Conservation (phyloP, 2,888 invertebrate species). For the Aradus depressus region DNA sequence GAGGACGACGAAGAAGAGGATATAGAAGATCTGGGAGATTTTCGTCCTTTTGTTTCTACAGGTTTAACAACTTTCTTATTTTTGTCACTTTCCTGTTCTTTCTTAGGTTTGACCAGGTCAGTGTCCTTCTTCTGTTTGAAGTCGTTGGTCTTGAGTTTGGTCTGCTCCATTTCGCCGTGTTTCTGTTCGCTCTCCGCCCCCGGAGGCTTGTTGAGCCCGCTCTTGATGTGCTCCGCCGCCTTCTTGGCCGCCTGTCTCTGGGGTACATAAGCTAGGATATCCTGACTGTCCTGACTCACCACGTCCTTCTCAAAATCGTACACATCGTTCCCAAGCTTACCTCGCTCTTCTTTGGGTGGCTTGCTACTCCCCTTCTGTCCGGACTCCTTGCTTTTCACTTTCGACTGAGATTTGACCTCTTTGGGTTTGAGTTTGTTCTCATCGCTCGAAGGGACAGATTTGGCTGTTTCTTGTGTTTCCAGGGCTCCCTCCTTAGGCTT, state of each 20-base stretch:
- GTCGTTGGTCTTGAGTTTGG: constrained; percentile 23
- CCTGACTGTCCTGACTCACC: constrained; percentile 35
- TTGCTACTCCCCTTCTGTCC: constrained; percentile 31
- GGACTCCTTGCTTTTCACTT: constrained; percentile 36
- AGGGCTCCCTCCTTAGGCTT: constrained; percentile 34
- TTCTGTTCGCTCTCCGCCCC: constrained; percentile 27
- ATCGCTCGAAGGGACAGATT: constrained; percentile 21
- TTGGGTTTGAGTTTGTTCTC: constrained; percentile 36
- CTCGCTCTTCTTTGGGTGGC: constrained; percentile 25
- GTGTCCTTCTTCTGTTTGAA: constrained; percentile 32
- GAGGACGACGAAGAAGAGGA: constrained; percentile 43
- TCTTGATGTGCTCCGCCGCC: constrained; percentile 80
- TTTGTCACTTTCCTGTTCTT: constrained; percentile 31
- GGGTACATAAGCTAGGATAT: constrained; percentile 63
- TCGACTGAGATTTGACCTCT: constrained; percentile 36
- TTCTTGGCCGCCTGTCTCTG: constrained; percentile 85
- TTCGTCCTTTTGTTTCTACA: constrained; percentile 25
- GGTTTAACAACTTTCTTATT: constrained; percentile 30
- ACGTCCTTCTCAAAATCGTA: constrained; percentile 54
- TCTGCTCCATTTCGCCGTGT: constrained; percentile 28
- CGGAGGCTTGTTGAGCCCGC: constrained; percentile 47
- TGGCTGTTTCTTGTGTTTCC: constrained; percentile 22
- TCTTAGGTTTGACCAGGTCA: constrained; percentile 33
- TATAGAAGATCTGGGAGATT: constrained; percentile 30
- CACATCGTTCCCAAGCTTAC: constrained; percentile 38